These are phyloP conservation scores for Resseliella maxima DNA, from an alignment of 2,888 invertebrate genomes.

Conservation along the genomic window DNA sequence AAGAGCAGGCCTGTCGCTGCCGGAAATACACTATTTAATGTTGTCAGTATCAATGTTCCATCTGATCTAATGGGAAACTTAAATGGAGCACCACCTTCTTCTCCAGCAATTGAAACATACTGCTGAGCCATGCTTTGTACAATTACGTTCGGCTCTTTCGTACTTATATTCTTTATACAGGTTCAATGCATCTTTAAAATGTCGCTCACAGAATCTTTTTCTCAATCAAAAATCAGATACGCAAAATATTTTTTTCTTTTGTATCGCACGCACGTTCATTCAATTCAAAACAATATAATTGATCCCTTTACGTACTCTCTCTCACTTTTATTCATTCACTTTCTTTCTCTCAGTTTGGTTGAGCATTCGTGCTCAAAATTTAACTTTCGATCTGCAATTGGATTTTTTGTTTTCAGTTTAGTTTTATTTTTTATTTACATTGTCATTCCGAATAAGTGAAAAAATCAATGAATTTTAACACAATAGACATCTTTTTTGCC, in stretches of 20 bases:
- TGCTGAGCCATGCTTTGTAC: slow-evolving; percentile 66
- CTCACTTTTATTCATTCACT: not conserved
- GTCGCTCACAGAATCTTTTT: not conserved
- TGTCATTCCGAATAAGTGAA: not conserved
- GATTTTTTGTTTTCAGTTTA: slow-evolving; percentile 16
- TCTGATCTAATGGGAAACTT: slow-evolving; percentile 97
- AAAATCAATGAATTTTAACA: not conserved
- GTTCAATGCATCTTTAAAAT: slow-evolving; percentile 8
- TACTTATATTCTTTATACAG: slow-evolving; percentile 20
- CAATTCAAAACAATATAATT: not conserved
- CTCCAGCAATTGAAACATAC: slow-evolving; percentile 91
- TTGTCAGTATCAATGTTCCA: slow-evolving; percentile 89
- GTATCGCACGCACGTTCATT: slow-evolving; percentile 37
- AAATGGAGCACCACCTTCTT: slow-evolving; percentile 95
- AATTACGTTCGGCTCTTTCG: slow-evolving; percentile 7
- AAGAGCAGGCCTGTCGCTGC: slow-evolving; percentile 98
- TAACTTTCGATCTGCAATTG: slow-evolving; percentile 49
- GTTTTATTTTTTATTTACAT: not conserved
- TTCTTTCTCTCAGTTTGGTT: not conserved
- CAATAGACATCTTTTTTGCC: slow-evolving; percentile 11
- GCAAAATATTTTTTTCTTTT: not conserved
- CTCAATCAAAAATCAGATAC: slow-evolving; percentile 5
- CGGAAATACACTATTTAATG: slow-evolving; percentile 97
- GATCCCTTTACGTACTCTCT: slow-evolving; percentile 6
- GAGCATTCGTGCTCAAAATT: slow-evolving; percentile 25